Conservation (phyloP, 2,113 vertebrate genomes). For the Ciconia maguari region DNA sequence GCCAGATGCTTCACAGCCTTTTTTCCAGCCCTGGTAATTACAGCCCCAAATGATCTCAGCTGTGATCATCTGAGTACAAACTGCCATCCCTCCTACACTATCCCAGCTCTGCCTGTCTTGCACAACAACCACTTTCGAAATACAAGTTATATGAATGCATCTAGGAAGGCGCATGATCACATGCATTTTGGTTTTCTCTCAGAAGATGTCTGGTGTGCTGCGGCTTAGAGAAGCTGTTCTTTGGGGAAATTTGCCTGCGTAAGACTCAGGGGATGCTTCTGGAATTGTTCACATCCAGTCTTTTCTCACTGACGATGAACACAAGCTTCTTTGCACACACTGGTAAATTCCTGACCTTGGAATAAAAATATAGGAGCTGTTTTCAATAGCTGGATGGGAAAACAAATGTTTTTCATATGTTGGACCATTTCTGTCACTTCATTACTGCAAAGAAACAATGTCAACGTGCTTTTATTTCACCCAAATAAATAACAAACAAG, state of each 20-base stretch:
- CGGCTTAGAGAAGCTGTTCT: not conserved
- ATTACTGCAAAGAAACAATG: not conserved
- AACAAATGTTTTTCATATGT: not conserved
- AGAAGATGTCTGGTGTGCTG: not conserved
- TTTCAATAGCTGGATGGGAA: not conserved
- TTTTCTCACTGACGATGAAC: not conserved
- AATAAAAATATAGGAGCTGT: not conserved
- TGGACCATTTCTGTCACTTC: not conserved
- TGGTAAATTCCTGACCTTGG: not conserved
- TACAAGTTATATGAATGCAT: fast-evolving
- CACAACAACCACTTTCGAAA: not conserved
- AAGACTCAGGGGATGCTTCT: not conserved
- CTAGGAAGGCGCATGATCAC: not conserved
- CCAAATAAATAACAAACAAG: not conserved
- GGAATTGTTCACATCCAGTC: not conserved
- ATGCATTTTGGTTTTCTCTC: not conserved
- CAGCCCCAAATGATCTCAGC: not conserved
- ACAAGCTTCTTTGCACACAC: not conserved
- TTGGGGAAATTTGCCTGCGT: not conserved
- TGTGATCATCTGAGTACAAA: not conserved
- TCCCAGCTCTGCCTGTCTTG: not conserved
- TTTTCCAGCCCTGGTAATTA: not conserved
- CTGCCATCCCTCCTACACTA: not conserved
- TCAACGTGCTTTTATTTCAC: not conserved
- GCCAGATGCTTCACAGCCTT: not conserved